Conservation (phyloP, 2,888 invertebrate genomes). For the Caradrina clavipalpis region DNA sequence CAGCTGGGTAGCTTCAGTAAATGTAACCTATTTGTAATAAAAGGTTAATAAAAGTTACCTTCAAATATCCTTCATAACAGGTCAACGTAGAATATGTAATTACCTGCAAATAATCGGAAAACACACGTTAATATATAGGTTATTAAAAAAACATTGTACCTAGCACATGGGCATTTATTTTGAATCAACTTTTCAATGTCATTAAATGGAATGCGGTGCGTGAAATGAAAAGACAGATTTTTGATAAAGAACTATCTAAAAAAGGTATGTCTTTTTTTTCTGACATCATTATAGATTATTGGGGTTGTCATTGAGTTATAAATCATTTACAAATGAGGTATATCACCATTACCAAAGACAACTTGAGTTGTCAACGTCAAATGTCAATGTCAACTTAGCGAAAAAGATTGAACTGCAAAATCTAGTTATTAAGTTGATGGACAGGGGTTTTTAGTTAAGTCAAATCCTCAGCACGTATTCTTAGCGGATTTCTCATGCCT, state of each 20-base stretch:
- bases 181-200: not conserved
- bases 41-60: constrained; percentile 43
- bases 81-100: constrained; percentile 27
- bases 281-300: too few relatives aligned
- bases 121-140: constrained; percentile 4
- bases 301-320: too few relatives aligned
- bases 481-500: too few relatives aligned
- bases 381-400: not conserved
- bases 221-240: too few relatives aligned
- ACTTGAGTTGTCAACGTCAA: constrained; percentile 1
- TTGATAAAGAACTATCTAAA: too few relatives aligned
- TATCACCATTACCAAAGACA: too few relatives aligned
- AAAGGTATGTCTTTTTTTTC: too few relatives aligned
- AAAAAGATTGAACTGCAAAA: too few relatives aligned
- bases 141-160: not conserved
- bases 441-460: too few relatives aligned
- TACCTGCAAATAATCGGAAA: constrained; percentile 59
- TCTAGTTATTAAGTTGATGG: too few relatives aligned
- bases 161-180: constrained; percentile 13
- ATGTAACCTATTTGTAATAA: not conserved
- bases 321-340: too few relatives aligned
- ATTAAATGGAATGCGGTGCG: not conserved
- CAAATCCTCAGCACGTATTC: too few relatives aligned
- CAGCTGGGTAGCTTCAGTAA: not conserved
- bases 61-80: constrained; percentile 23